These are phyloP conservation scores for Pissodes strobi DNA, from an alignment of 1,140 invertebrate genomes.

Conservation along the genomic window DNA sequence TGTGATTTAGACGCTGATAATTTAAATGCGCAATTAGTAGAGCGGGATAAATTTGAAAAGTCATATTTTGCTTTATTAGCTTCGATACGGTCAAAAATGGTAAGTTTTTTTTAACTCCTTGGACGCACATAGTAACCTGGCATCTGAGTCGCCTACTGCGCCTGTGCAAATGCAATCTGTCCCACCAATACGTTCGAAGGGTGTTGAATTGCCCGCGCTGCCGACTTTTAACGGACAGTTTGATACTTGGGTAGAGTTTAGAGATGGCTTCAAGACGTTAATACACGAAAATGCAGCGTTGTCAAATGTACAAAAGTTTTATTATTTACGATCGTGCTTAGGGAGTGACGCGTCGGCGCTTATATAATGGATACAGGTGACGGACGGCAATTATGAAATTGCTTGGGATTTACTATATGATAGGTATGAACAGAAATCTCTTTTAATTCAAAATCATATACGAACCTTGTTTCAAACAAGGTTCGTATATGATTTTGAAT, in stretches of 20 bases:
- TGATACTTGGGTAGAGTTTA: conserved; percentile 41
- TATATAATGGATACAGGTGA: conserved; percentile 41
- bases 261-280: too few relatives aligned
- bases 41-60: too few relatives aligned
- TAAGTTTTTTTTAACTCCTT: neutral
- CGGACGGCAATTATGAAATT: conserved; percentile 43
- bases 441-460: conserved; percentile 44
- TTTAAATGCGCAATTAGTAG: neutral
- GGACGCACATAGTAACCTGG: neutral
- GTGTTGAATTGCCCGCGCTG: conserved; percentile 4
- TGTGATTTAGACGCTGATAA: neutral
- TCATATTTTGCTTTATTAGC: neutral
- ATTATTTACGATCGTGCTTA: conserved; percentile 43
- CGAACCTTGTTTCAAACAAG: conserved; percentile 40
- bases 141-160: neutral
- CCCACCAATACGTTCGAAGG: neutral
- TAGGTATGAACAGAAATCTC: too few relatives aligned
- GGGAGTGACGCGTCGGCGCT: conserved; percentile 38
- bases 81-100: neutral
- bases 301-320: too few relatives aligned
- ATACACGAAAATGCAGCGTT: conserved; percentile 12
- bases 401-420: conserved; percentile 46
- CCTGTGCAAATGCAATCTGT: neutral
- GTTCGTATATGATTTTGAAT: too few relatives aligned
- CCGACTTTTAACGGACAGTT: conserved; percentile 33